These are phyloP conservation scores for Odontesthes bonariensis DNA, from an alignment of 2,113 vertebrate genomes.

Conservation along the genomic window DNA sequence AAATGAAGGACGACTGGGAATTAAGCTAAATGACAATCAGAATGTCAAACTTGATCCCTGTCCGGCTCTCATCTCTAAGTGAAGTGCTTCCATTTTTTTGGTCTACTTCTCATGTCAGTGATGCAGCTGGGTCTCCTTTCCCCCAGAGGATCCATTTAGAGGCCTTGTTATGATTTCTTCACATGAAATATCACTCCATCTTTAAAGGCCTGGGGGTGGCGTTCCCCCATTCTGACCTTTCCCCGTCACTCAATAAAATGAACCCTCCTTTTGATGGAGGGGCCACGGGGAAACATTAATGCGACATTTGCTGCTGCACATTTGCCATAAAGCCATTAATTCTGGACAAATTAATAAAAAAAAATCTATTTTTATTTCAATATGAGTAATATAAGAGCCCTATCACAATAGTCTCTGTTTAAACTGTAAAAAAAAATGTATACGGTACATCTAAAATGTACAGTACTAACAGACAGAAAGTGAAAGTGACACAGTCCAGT, in stretches of 20 bases:
- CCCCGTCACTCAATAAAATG: constrained; percentile 65
- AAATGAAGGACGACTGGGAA: constrained; percentile 31
- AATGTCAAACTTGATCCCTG: constrained; percentile 54
- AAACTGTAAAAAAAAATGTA: no score
- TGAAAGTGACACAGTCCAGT: no score
- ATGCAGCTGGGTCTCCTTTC: constrained; percentile 42
- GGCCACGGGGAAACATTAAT: constrained; percentile 39
- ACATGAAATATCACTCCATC: constrained; percentile 65
- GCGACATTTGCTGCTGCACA: constrained; percentile 41
- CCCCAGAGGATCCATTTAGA: constrained; percentile 48
- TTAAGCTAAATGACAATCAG: constrained; percentile 49
- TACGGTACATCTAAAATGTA: no score
- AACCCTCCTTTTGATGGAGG: constrained; percentile 50
- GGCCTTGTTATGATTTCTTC: constrained; percentile 67
- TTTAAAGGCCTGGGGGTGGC: constrained; percentile 37
- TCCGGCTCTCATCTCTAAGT: constrained; percentile 31
- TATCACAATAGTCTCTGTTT: no score
- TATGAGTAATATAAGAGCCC: no score
- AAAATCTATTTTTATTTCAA: background rate
- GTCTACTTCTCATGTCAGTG: constrained; percentile 35
- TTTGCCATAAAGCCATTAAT: constrained; percentile 37
- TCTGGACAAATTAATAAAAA: constrained; percentile 3
- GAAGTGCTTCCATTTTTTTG: constrained; percentile 16
- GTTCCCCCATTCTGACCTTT: constrained; percentile 67
- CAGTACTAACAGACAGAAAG: no score